Conservation (phyloP, 2,888 invertebrate genomes). For the Iselma pallidipennis region DNA sequence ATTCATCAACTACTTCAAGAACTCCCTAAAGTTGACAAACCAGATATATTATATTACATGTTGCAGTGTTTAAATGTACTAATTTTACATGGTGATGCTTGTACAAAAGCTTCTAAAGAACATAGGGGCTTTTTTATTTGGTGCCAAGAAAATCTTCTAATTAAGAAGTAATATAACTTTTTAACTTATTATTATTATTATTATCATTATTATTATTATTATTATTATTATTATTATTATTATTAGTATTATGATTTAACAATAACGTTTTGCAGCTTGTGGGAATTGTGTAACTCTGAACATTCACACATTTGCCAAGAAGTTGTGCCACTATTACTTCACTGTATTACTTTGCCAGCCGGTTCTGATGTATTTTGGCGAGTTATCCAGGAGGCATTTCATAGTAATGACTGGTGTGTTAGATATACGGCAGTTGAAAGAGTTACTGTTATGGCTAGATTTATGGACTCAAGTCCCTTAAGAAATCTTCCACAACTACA, state of each 20-base stretch:
- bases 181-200: background rate
- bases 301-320: slow-evolving; percentile 94
- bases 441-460: slow-evolving; percentile 88
- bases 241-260: no score
- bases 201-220: background rate
- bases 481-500: slow-evolving; percentile 83
- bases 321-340: slow-evolving; percentile 88
- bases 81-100: slow-evolving; percentile 92
- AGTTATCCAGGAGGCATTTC: slow-evolving; percentile 93
- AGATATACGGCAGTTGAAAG: slow-evolving; percentile 95
- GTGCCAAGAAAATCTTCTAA: slow-evolving; percentile 93
- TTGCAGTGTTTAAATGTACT: slow-evolving; percentile 89
- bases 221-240: background rate
- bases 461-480: slow-evolving; percentile 89
- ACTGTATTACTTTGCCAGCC: slow-evolving; percentile 91
- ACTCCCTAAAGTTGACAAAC: slow-evolving; percentile 78
- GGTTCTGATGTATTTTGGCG: slow-evolving; percentile 97
- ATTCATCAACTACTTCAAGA: slow-evolving; percentile 89
- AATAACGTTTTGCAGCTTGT: slow-evolving; percentile 74
- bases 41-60: slow-evolving; percentile 92
- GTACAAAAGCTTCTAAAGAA: slow-evolving; percentile 82
- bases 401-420: slow-evolving; percentile 83
- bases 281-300: slow-evolving; percentile 90
- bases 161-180: slow-evolving; percentile 74
- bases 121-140: slow-evolving; percentile 92